Base-by-base conservation (phyloP, 2,113 vertebrate genomes). In the Phalacrocorax brasilianus region DNA sequence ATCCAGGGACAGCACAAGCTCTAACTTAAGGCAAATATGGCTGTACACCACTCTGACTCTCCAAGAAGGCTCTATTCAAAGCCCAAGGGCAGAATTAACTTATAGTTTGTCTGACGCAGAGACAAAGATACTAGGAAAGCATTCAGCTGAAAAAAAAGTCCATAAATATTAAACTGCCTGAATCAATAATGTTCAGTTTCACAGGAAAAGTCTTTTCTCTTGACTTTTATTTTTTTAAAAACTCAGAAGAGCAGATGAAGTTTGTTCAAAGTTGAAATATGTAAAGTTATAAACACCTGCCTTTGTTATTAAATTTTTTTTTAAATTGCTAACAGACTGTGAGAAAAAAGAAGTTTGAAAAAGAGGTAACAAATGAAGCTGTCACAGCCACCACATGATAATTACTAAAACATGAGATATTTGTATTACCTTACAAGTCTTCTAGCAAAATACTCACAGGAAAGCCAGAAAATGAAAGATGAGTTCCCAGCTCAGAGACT, bases 1-100 rank as follows among this genome's bases (percentile, higher is more conserved):
- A 94, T 40, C 93, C 97, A 97, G 82, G n/a, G 14, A 55, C 65
- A 78, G 92, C 77, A 75, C 59, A 94, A 85, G 75, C 81, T 86
- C 67, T 68, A 94, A 77, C 56, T 95, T 87, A 44, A 94, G 62
- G 83, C 84, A 95, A 94, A 91, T 70, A 58, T 28, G 67, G 88
- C 58, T 85, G 23, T 58, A 28, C 19, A 89, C 61, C 4, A 40
- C 35, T 61, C 35, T 61, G 47, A 85, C 22, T 83, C 53, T 74
- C 85, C 59, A 91, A 91, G 50, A 50, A 93, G 86, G 38, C 63
- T 73, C 71, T 87, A 75, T 27, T 77, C 47, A 94, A 95, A 89
- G 73, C 74, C 85, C 85, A 84, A 55, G 56, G 33, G 58, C 16
- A 89, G 38, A 58, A 77, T 90, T 80, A 93, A 61, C 52, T 85